Conservation (phyloP, 2,797 vertebrate species). For the Pyrrhura leucotis region DNA sequence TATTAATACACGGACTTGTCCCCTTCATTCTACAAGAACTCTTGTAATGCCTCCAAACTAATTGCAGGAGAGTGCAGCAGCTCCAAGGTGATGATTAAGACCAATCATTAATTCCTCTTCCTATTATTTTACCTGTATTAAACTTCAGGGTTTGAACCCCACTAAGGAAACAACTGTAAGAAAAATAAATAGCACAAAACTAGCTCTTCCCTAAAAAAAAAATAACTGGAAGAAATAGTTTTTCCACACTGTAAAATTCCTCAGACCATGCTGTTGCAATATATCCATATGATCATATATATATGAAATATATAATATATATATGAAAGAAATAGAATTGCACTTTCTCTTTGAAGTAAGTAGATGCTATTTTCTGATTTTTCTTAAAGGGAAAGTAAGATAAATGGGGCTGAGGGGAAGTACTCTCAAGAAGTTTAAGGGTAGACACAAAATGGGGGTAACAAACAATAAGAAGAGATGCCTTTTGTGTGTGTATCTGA, state of each 20-base stretch:
- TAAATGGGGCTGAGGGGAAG: background rate
- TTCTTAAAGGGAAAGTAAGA: background rate
- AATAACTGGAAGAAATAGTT: background rate
- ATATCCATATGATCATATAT: background rate
- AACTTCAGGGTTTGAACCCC: background rate
- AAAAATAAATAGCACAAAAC: background rate
- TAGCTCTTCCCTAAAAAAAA: background rate
- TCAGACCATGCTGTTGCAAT: background rate
- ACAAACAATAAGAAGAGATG: background rate
- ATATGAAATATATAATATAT: background rate
- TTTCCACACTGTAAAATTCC: background rate
- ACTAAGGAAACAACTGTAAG: background rate
- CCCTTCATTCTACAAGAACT: conserved; percentile 37
- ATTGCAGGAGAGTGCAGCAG: conserved; percentile 38
- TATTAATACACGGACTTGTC: conserved; percentile 18
- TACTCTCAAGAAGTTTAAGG: background rate
- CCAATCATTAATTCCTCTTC: conserved; percentile 42
- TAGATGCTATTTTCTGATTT: background rate
- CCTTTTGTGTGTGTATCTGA: background rate
- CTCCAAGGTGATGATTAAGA: conserved; percentile 47
- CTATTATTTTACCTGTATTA: background rate
- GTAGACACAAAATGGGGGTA: background rate
- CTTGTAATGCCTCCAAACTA: conserved; percentile 47
- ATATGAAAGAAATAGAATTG: background rate
- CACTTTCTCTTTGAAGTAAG: background rate